Evolutionary conservation across 1,140 invertebrate genomes (phyloP).

Genomic region (Drosophila carrolli): DNA sequence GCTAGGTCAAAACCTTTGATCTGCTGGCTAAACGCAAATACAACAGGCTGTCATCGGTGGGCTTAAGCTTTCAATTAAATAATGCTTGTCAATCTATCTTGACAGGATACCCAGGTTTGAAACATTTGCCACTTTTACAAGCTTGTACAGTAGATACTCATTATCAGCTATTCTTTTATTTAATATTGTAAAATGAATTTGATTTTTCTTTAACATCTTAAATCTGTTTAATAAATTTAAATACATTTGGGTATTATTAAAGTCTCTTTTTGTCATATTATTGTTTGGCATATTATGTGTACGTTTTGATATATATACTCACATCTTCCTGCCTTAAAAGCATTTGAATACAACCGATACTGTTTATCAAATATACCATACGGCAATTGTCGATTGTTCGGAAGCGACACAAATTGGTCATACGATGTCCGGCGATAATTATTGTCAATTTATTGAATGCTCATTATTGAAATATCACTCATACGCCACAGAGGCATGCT

Average conservation of each 20-base stretch:
- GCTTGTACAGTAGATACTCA: background rate
- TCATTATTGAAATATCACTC: slow-evolving; percentile 69
- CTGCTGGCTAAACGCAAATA: slow-evolving; percentile 26
- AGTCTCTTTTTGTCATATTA: too few species aligned
- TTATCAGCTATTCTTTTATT: background rate
- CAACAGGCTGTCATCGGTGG: slow-evolving; percentile 14
- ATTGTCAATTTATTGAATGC: slow-evolving; percentile 62
- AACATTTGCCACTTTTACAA: background rate
- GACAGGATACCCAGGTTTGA: slow-evolving; percentile 16
- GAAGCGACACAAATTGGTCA: slow-evolving; percentile 37
- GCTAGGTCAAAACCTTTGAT: slow-evolving; percentile 32
- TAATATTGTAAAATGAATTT: background rate
- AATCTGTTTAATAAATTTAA: too few species aligned
- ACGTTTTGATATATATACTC: too few species aligned
- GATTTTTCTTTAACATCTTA: too few species aligned
- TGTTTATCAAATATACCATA: slow-evolving; percentile 7
- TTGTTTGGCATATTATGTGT: too few species aligned
- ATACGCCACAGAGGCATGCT: slow-evolving; percentile 60
- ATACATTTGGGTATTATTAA: too few species aligned
- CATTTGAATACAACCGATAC: slow-evolving; percentile 7
- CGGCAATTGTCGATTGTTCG: slow-evolving; percentile 19
- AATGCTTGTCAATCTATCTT: slow-evolving; percentile 18
- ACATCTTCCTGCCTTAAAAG: background rate
- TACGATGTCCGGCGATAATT: slow-evolving; percentile 51
- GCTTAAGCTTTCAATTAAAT: slow-evolving; percentile 21